These are phyloP conservation scores for Prenolepis imparis DNA, from an alignment of 2,888 invertebrate genomes.

Conservation along the genomic window DNA sequence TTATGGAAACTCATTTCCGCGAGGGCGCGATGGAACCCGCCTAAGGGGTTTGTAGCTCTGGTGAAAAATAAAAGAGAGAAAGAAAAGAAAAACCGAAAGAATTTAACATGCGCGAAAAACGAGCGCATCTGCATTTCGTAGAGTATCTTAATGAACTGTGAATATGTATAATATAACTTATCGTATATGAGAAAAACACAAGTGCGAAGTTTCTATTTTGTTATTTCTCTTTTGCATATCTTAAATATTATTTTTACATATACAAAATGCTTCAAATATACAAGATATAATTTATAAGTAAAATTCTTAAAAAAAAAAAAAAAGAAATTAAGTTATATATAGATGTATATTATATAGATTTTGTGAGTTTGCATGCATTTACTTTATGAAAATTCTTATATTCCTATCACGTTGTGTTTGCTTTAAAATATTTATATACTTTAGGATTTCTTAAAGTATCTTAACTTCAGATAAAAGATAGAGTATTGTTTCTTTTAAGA, in stretches of 20 bases:
- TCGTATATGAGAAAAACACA: neutral
- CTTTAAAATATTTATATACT: neutral
- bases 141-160: conserved; percentile 15
- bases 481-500: neutral
- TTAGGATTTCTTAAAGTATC: neutral
- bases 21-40: conserved; percentile 24
- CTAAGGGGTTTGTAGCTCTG: neutral
- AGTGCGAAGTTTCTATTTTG: conserved; percentile 5
- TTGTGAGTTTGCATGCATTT: neutral
- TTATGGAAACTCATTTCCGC: conserved; percentile 47
- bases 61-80: conserved; percentile 8
- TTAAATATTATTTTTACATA: neutral
- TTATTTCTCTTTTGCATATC: neutral
- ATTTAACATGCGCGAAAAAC: conserved; percentile 18
- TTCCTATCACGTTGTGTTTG: neutral
- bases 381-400: neutral
- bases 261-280: neutral
- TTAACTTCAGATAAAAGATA: neutral
- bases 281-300: neutral
- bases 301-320: neutral
- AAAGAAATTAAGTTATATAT: neutral
- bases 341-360: neutral
- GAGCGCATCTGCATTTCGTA: conserved; percentile 20
- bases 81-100: neutral
- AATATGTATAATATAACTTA: neutral